A percentile compares a stretch with the other conserved stretches of the same genome.
These are phyloP conservation scores for Acanthurus tractus DNA, from an alignment of 2,797 vertebrate genomes.

Conservation along the genomic window DNA sequence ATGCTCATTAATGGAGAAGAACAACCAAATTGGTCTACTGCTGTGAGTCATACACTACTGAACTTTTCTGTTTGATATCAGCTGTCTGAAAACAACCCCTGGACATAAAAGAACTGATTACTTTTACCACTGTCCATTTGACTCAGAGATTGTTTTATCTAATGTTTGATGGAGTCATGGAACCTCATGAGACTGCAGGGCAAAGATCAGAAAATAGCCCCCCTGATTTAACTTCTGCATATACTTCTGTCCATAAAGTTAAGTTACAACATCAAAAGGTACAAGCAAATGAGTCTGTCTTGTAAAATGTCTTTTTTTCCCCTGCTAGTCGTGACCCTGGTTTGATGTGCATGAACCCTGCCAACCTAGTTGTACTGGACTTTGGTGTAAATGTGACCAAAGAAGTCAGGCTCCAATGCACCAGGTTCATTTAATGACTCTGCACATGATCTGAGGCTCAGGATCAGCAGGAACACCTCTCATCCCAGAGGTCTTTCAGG, in stretches of 20 bases:
- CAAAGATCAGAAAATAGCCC: conserved; percentile 33
- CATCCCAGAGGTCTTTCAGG: conserved; percentile 8
- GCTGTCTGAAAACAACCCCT: conserved; percentile 39
- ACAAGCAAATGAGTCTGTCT: conserved; percentile 14
- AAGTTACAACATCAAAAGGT: conserved; percentile 7
- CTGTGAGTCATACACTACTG: conserved; percentile 54
- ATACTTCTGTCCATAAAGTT: conserved; percentile 18
- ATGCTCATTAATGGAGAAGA: conserved; percentile 37
- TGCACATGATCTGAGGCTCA: conserved; percentile 14
- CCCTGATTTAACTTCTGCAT: conserved; percentile 9
- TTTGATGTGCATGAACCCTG: not conserved
- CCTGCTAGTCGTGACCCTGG: not conserved
- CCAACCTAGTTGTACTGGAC: not conserved
- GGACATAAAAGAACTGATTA: conserved; percentile 46
- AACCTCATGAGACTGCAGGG: conserved; percentile 29
- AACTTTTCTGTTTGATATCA: conserved; percentile 37
- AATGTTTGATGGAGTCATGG: conserved; percentile 29
- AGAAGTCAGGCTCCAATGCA: conserved; percentile 33
- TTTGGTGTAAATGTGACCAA: conserved; percentile 5
- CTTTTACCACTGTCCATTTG: conserved; percentile 39
- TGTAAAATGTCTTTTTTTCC: conserved; percentile 14
- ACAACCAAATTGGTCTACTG: conserved; percentile 38
- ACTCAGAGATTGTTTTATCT: conserved; percentile 46
- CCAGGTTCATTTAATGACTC: conserved; percentile 35
- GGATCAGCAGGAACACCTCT: conserved; percentile 20